A percentile compares a stretch with the other conserved stretches of the same genome.
phyloP scores from a whole-genome alignment of 2,113 vertebrate genomes.

The Naja naja region DNA sequence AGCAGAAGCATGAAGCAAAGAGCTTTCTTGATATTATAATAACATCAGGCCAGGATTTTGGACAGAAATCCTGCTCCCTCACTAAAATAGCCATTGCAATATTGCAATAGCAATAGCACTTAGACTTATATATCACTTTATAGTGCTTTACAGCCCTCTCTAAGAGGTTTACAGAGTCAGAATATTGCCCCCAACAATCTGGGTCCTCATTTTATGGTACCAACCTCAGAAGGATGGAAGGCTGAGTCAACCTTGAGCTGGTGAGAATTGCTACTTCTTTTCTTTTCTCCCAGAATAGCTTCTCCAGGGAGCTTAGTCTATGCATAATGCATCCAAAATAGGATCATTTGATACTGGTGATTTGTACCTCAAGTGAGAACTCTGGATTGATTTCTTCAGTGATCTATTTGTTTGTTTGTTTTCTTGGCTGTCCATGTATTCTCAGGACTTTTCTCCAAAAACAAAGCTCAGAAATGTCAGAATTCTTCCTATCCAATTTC shows the following conservation, averaged over 20 bases:
- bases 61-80: neutral
- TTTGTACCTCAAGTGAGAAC: neutral
- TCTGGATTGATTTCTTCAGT: neutral
- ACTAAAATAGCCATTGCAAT: neutral
- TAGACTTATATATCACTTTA: too few relatives aligned
- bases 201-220: too few relatives aligned
- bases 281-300: neutral
- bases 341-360: neutral
- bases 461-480: neutral
- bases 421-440: neutral
- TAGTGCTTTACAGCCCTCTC: too few relatives aligned
- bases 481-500: neutral
- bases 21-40: neutral
- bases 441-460: neutral
- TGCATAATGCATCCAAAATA: neutral
- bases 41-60: neutral
- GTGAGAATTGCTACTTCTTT: neutral
- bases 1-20: neutral
- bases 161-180: too few relatives aligned
- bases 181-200: too few relatives aligned
- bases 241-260: too few relatives aligned
- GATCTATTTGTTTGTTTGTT: neutral
- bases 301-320: neutral
- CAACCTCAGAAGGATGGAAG: too few relatives aligned
- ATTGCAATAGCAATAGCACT: too few relatives aligned